These are phyloP conservation scores for Furcifer pardalis DNA, from an alignment of 2,797 vertebrate species.

Conservation along the genomic window DNA sequence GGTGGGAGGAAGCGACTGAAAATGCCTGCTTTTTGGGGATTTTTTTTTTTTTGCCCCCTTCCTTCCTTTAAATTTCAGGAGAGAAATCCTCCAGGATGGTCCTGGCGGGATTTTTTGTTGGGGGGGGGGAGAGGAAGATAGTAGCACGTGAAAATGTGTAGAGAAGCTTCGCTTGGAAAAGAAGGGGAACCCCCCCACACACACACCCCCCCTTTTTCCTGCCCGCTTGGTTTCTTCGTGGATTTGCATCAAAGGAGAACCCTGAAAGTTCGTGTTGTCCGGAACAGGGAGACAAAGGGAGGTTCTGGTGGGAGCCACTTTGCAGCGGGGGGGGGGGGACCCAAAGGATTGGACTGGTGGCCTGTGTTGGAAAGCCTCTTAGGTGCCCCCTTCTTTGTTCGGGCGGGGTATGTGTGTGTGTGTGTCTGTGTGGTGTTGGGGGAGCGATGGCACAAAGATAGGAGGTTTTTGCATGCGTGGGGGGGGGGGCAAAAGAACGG, in stretches of 20 bases:
- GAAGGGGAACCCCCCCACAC: neutral
- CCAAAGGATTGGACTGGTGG: neutral
- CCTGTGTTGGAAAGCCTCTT: neutral
- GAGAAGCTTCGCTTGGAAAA: neutral
- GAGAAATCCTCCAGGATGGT: neutral
- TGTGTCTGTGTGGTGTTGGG: neutral
- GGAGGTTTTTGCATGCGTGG: conserved; percentile 1
- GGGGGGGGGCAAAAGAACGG: too few relatives aligned
- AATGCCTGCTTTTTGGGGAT: neutral
- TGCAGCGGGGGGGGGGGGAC: neutral
- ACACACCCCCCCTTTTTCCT: neutral
- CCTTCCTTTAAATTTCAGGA: neutral
- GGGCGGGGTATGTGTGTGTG: neutral
- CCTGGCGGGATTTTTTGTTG: fast-evolving
- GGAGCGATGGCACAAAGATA: neutral
- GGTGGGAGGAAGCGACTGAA: neutral
- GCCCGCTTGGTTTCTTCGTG: neutral
- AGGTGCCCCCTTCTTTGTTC: conserved; percentile 15
- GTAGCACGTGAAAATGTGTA: neutral
- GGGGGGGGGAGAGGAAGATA: fast-evolving
- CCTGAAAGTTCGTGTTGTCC: conserved; percentile 31
- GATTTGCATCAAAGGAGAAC: neutral
- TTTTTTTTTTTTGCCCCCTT: too few relatives aligned
- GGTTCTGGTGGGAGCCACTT: conserved; percentile 22
- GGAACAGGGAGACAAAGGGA: conserved; percentile 52